These are phyloP conservation scores for Agrochola macilenta DNA, from an alignment of 2,888 invertebrate species.

Conservation along the genomic window DNA sequence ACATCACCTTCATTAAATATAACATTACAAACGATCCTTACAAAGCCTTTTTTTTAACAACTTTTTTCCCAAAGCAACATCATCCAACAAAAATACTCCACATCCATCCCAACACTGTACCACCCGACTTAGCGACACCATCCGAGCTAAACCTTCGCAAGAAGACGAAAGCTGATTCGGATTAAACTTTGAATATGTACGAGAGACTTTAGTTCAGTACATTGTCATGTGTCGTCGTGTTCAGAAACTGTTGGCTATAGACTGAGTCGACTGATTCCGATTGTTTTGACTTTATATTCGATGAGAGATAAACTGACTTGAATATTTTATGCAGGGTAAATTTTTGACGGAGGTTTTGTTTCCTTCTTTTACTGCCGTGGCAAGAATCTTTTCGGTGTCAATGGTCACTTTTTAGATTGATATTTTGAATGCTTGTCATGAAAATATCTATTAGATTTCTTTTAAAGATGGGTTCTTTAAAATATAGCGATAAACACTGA, in stretches of 20 bases:
- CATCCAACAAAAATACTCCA: conserved; percentile 23
- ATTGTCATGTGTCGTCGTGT: conserved; percentile 69
- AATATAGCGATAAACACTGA: neutral
- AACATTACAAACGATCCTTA: neutral
- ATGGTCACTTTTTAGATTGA: neutral
- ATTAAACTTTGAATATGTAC: conserved; percentile 88
- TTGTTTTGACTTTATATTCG: conserved; percentile 51
- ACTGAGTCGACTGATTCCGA: conserved; percentile 63
- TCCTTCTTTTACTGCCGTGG: neutral
- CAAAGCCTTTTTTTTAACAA: neutral
- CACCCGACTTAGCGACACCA: conserved; percentile 72
- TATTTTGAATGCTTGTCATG: neutral
- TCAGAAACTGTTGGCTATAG: conserved; percentile 66
- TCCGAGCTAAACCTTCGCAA: conserved; percentile 74
- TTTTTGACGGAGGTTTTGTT: conserved; percentile 19
- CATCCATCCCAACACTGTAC: conserved; percentile 46
- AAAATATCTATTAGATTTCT: neutral
- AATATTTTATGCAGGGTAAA: conserved; percentile 35
- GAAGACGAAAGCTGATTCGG: conserved; percentile 83
- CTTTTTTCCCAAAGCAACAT: neutral
- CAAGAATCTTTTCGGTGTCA: neutral
- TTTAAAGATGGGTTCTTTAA: neutral
- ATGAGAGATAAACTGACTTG: conserved; percentile 47
- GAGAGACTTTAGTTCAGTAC: conserved; percentile 76
- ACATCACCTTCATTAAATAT: neutral